A percentile compares a stretch with the other conserved stretches of the same genome.
Evolutionary conservation across 1,140 invertebrate genomes (phyloP).

Genomic region (Onthophagus taurus): DNA sequence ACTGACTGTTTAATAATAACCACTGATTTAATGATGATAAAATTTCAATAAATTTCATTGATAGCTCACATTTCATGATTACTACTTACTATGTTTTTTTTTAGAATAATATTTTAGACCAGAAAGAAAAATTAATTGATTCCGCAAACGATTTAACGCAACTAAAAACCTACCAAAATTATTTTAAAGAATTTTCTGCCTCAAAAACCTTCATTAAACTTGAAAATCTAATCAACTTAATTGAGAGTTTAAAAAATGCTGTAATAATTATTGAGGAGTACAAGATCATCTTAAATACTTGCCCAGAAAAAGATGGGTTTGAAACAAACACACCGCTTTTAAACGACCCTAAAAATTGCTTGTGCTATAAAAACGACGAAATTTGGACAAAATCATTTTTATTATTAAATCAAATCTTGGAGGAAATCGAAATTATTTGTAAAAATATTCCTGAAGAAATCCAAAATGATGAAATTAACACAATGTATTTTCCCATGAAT

Average conservation of each 20-base stretch:
- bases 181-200: constrained; percentile 39
- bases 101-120: constrained; percentile 42
- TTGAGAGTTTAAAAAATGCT: constrained; percentile 41
- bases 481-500: constrained; percentile 14
- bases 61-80: no score
- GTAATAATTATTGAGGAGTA: constrained; percentile 49
- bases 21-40: no score
- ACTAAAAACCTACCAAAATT: constrained; percentile 35
- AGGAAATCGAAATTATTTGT: constrained; percentile 39
- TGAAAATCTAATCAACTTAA: constrained; percentile 36
- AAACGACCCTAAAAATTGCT: constrained; percentile 20
- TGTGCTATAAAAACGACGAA: constrained; percentile 41
- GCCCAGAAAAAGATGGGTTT: constrained; percentile 42
- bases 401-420: constrained; percentile 38
- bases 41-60: no score
- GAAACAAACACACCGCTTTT: constrained; percentile 40
- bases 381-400: constrained; percentile 41
- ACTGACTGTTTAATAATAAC: no score
- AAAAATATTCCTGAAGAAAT: no score
- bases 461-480: no score
- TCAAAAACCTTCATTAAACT: constrained; percentile 24
- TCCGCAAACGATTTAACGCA: constrained; percentile 40
- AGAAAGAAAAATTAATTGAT: constrained; percentile 44
- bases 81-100: constrained; percentile 15
- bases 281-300: constrained; percentile 47